These are phyloP conservation scores for Phania funesta DNA, from an alignment of 2,888 invertebrate species.

Conservation along the genomic window DNA sequence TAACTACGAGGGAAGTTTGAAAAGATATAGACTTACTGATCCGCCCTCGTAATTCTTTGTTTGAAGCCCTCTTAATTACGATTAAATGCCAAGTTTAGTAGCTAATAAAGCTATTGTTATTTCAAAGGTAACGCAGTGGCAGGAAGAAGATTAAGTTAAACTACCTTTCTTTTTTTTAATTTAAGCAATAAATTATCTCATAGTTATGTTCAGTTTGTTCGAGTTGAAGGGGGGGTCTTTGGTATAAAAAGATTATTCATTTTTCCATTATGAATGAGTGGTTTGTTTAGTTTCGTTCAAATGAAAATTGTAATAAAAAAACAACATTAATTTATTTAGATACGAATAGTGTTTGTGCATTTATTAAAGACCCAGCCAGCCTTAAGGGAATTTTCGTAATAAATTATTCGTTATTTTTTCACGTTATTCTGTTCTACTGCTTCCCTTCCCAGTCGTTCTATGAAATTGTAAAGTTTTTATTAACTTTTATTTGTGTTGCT, in stretches of 20 bases:
- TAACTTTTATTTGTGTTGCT: not conserved
- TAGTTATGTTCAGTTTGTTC: not conserved
- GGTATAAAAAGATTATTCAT: not conserved
- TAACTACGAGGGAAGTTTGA: no score
- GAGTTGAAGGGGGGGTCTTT: not conserved
- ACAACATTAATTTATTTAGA: constrained; percentile 21
- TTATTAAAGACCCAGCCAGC: not conserved
- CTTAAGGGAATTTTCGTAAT: constrained; percentile 8
- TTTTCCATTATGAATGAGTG: not conserved
- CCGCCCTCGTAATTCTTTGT: constrained; percentile 1
- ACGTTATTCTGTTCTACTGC: not conserved
- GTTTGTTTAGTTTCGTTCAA: not conserved
- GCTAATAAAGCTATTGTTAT: not conserved
- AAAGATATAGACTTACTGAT: no score
- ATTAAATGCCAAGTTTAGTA: constrained; percentile 6
- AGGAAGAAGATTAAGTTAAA: not conserved
- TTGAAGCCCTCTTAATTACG: constrained; percentile 3
- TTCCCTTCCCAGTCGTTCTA: constrained; percentile 3
- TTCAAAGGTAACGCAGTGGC: not conserved
- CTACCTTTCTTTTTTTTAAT: not conserved
- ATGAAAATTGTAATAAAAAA: not conserved
- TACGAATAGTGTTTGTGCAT: constrained; percentile 33
- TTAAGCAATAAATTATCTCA: constrained; percentile 19
- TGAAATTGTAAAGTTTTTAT: not conserved
- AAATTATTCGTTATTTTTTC: constrained; percentile 3